These are phyloP conservation scores for Isurus oxyrinchus DNA, from an alignment of 2,113 vertebrate species.

Conservation along the genomic window DNA sequence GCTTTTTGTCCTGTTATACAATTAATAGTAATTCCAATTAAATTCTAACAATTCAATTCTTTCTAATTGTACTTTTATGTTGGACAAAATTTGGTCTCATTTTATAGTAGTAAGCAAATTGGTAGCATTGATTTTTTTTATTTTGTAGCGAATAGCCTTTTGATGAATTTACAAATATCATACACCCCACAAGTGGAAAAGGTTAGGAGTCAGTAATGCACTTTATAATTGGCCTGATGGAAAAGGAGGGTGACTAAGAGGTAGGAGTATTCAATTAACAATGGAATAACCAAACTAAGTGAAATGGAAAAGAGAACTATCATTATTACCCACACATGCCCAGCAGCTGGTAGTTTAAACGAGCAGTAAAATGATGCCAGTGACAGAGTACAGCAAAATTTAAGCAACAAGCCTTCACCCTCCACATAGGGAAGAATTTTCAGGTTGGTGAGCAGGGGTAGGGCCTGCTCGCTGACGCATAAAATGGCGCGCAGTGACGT, in stretches of 20 bases:
- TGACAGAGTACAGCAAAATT: not conserved
- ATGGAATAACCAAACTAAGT: not conserved
- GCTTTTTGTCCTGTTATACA: not conserved
- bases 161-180: not conserved
- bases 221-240: not conserved
- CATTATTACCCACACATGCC: not conserved
- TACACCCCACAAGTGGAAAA: not conserved
- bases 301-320: not conserved
- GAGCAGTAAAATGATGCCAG: not conserved
- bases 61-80: not conserved
- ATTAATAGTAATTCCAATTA: not conserved
- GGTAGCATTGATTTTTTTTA: not conserved
- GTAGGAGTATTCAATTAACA: conserved; percentile 5
- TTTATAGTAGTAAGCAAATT: not conserved
- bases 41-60: not conserved
- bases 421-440: no score
- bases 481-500: no score
- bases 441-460: no score
- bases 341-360: not conserved
- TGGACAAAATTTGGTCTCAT: not conserved
- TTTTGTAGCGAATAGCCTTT: not conserved
- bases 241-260: not conserved
- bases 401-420: not conserved
- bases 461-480: no score
- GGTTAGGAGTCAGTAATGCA: not conserved